Evolutionary conservation across 2,113 vertebrate genomes (phyloP), one percentile per base, ranked within the genome.

Genomic region (Oncorhynchus keta): DNA sequence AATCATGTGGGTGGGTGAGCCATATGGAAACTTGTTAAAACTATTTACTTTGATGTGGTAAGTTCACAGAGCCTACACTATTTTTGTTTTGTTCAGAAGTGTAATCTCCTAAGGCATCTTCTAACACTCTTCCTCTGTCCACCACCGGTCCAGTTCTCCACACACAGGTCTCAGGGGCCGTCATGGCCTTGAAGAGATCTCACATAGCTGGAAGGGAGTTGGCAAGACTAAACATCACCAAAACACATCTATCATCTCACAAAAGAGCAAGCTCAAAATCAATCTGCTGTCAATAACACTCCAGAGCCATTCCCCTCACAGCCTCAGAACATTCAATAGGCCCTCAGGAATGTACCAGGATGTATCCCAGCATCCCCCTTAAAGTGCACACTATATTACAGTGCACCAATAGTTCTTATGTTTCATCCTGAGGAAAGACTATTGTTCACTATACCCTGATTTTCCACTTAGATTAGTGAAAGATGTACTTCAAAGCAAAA

Each of bases 261-360:
- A 74, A 77, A 84, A 85, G 88, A 88, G 79, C 12, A 76, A 82
- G 75, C 78, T 77, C 81, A 74, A 66, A 86, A 88, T 90, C 86
- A 88, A 88, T 89, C 88, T 80, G 86, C 86, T 89, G 89, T 92
- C 89, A 90, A 79, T 86, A 86, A 80, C 83, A 78, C 80, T 74
- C 82, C 82, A 11, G 39, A 77, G 72, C 81, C 79, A 84, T 78
- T 18, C 12, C 51, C 16, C 16, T 82, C 83, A 74, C 16, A 68
- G 39, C 83, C 75, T 76, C 77, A 68, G 80, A 79, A 81, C 79
- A 76, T 79, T 79, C 70, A 5, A 66, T 82, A 68, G 75, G 62
- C 80, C 72, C 80, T 84, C 84, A 68, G 76, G 5, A 55, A 16
- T 45, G 2, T 3, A 16, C 8, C 35, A 35, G 6, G 35, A 35